These are phyloP conservation scores for Epinephelus fuscoguttatus DNA, from an alignment of 2,113 vertebrate species.

Conservation along the genomic window DNA sequence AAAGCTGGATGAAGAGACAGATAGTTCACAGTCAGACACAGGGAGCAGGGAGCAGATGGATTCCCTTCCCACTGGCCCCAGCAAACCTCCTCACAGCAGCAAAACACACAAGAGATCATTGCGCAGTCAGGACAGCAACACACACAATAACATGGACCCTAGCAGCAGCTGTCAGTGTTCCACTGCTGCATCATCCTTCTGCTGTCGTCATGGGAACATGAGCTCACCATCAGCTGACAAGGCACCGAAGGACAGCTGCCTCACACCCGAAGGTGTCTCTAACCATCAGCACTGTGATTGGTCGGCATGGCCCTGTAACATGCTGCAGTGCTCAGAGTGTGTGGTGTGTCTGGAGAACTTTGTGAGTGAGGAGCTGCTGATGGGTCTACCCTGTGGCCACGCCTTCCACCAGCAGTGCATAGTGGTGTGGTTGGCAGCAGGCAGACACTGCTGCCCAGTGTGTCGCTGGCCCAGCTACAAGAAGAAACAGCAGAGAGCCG, in stretches of 20 bases:
- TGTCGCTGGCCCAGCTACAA: constrained; percentile 98
- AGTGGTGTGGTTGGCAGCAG: constrained; percentile 92
- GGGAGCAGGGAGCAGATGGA: not conserved
- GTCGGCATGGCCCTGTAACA: constrained; percentile 88
- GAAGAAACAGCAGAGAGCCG: constrained; percentile 86
- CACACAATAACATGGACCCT: not conserved
- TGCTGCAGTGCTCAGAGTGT: constrained; percentile 93
- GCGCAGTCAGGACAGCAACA: constrained; percentile 2
- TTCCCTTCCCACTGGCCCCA: not conserved
- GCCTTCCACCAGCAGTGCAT: constrained; percentile 98
- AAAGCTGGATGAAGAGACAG: constrained; percentile 1
- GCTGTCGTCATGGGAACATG: constrained; percentile 2
- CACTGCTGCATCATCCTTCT: not conserved
- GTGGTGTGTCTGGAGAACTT: constrained; percentile 99
- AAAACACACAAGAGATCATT: not conserved
- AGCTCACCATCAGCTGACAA: not conserved
- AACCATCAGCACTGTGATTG: constrained; percentile 83
- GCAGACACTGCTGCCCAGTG: constrained; percentile 95
- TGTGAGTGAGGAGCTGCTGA: constrained; percentile 87
- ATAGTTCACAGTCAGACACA: constrained; percentile 10
- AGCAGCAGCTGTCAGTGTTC: not conserved
- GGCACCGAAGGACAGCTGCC: not conserved
- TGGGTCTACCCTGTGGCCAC: constrained; percentile 95
- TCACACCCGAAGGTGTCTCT: not conserved
- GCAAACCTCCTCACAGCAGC: not conserved